Evolutionary conservation across 2,888 invertebrate species (phyloP), one percentile per base, ranked within the genome.

Genomic region (Polyommatus icarus): DNA sequence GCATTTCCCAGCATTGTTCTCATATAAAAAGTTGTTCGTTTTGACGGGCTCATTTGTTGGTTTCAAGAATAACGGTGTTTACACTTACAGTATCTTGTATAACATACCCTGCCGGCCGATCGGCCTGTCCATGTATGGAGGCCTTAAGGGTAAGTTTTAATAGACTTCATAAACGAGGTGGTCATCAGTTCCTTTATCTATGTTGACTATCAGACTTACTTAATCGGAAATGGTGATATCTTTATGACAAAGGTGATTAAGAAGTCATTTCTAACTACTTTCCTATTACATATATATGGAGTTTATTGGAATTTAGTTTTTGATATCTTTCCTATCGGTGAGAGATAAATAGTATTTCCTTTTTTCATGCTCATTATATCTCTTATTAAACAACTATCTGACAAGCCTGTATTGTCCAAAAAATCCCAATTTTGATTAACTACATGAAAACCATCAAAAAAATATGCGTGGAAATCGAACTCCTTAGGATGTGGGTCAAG

Each of bases 91-190:
- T 3, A 40, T 2, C 10, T 12, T 10, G 8, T 40, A 40, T 40
- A 36, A 36, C 7, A 7, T 7, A 36, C 36, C 36, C 6, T 40
- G 10, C 2, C 10, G 40, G 2, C 40, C 3, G 46, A 46, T 46
- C 46, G 46, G 46, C 46, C 46, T 46, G 3, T 46, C 46, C 54
- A 18, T 54, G 5, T 54, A 18, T 18, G 18, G 54, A 59, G 8
- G 24, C 10, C 10, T 20, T 24, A 67, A 67, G 29, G 67, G 67
- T 6, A 67, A 20, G 67, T 67, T 67, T 67, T 67, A 32, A 67
- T 67, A 67, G 67, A 29, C 67, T 67, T 67, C 29, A 32, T 67
- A 32, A 67, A 67, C 6, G 67, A 67, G 67, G 29, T 32, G 29
- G 67, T 67, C 29, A 67, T 67, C 67, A 67, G 29, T 67, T 61